phyloP scores from a whole-genome alignment of 2,888 invertebrate genomes.

The Ypsolopha scabrella region DNA sequence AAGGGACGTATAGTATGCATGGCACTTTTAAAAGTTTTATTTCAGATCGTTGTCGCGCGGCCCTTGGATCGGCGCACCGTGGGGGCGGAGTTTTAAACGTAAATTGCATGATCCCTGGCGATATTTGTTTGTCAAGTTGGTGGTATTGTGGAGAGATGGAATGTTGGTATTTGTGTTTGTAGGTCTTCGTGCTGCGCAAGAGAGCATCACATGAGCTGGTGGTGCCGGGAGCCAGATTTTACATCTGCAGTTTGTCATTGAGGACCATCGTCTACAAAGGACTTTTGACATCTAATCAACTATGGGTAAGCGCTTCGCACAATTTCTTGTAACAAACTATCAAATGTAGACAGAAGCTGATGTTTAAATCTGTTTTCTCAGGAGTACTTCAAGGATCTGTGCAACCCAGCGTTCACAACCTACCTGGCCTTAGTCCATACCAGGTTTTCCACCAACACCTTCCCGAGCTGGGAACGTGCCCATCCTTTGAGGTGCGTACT shows the following conservation, averaged over 20 bases:
- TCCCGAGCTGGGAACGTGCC: constrained; percentile 99
- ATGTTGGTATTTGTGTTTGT: constrained; percentile 12
- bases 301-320: constrained; percentile 72
- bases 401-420: constrained; percentile 86
- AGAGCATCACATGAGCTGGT: constrained; percentile 91
- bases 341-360: neutral
- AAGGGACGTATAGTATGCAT: constrained; percentile 23
- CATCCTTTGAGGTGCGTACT: constrained; percentile 89
- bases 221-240: constrained; percentile 89
- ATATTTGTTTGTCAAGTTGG: constrained; percentile 10
- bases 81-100: constrained; percentile 47
- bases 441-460: constrained; percentile 98
- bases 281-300: constrained; percentile 93
- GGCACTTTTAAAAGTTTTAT: constrained; percentile 49
- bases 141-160: constrained; percentile 4
- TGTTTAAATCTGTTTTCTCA: constrained; percentile 36
- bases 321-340: neutral
- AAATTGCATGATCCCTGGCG: constrained; percentile 21
- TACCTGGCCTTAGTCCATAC: constrained; percentile 98
- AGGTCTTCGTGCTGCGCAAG: constrained; percentile 95
- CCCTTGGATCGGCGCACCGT: constrained; percentile 29
- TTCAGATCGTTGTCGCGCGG: constrained; percentile 49
- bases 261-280: constrained; percentile 97
- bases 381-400: constrained; percentile 80
- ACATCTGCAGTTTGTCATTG: constrained; percentile 94